phyloP scores from a whole-genome alignment of 2,797 vertebrate genomes.

The Sebastes kiyomatsui region DNA sequence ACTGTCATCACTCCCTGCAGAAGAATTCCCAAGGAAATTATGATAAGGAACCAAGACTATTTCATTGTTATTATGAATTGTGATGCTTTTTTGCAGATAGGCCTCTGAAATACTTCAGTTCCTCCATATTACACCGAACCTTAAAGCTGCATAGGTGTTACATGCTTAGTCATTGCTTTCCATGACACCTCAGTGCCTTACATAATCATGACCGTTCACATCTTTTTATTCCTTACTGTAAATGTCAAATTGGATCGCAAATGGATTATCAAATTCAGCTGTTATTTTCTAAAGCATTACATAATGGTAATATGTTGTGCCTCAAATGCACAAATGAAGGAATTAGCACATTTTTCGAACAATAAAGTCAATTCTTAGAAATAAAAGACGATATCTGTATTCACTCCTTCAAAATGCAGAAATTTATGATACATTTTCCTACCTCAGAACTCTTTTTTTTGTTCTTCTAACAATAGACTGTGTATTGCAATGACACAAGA shows the following conservation, averaged over 20 bases:
- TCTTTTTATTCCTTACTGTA: slow-evolving; percentile 29
- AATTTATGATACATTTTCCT: not conserved
- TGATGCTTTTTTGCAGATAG: not conserved
- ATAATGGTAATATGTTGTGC: slow-evolving; percentile 3
- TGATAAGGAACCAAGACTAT: slow-evolving; percentile 15
- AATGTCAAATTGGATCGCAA: slow-evolving; percentile 33
- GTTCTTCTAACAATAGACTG: no score
- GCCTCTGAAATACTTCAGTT: slow-evolving; percentile 11
- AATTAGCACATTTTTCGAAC: not conserved
- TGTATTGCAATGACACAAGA: no score
- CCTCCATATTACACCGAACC: not conserved
- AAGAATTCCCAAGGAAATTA: slow-evolving; percentile 51
- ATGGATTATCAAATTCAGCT: slow-evolving; percentile 33
- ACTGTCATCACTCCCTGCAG: slow-evolving; percentile 41
- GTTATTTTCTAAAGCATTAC: slow-evolving; percentile 29
- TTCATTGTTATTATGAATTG: slow-evolving; percentile 22
- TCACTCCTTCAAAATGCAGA: not conserved
- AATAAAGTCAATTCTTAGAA: not conserved
- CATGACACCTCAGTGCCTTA: slow-evolving; percentile 8
- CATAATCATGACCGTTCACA: slow-evolving; percentile 17
- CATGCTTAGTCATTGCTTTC: slow-evolving; percentile 25
- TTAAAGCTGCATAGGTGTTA: slow-evolving; percentile 12
- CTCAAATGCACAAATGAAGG: slow-evolving; percentile 7
- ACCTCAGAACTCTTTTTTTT: not conserved
- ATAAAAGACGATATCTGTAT: not conserved